Conservation (phyloP, 1,140 invertebrate species). For the Chlorops oryzae region DNA sequence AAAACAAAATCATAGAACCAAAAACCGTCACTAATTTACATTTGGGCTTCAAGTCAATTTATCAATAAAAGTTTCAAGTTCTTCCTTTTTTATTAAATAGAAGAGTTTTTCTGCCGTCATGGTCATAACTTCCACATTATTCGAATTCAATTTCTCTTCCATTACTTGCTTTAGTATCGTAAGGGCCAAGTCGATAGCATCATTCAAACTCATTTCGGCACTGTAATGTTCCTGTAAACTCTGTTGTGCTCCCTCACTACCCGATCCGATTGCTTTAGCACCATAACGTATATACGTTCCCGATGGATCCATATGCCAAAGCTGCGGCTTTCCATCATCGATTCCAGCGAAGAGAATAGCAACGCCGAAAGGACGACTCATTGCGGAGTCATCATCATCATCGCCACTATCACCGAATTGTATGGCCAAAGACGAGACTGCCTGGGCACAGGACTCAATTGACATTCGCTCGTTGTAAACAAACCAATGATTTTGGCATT, state of each 20-base stretch:
- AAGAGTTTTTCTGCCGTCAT: conserved; percentile 81
- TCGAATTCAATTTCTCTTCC: conserved; percentile 98
- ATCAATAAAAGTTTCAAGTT: conserved; percentile 80
- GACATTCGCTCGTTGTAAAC: conserved; percentile 94
- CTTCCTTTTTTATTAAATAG: conserved; percentile 85
- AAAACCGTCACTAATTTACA: too few species aligned
- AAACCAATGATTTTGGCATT: conserved; percentile 98
- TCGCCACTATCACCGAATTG: conserved; percentile 97
- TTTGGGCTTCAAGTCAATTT: conserved; percentile 36
- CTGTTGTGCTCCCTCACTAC: conserved; percentile 98
- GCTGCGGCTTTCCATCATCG: conserved; percentile 77
- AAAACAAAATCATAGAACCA: too few species aligned
- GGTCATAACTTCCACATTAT: conserved; percentile 96
- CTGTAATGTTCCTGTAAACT: conserved; percentile 73
- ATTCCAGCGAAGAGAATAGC: conserved; percentile 86
- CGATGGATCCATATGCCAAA: conserved; percentile 98
- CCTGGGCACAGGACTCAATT: conserved; percentile 95
- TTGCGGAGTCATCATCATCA: conserved; percentile 86
- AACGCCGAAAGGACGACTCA: conserved; percentile 98
- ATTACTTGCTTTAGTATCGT: conserved; percentile 99
- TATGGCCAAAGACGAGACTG: conserved; percentile 96
- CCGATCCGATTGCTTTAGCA: conserved; percentile 98
- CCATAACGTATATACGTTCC: conserved; percentile 96
- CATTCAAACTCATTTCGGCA: conserved; percentile 86
- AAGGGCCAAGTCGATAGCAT: conserved; percentile 86